A percentile compares a stretch with the other conserved stretches of the same genome.
phyloP scores from a whole-genome alignment of 2,797 vertebrate species.

The Aplochiton taeniatus region DNA sequence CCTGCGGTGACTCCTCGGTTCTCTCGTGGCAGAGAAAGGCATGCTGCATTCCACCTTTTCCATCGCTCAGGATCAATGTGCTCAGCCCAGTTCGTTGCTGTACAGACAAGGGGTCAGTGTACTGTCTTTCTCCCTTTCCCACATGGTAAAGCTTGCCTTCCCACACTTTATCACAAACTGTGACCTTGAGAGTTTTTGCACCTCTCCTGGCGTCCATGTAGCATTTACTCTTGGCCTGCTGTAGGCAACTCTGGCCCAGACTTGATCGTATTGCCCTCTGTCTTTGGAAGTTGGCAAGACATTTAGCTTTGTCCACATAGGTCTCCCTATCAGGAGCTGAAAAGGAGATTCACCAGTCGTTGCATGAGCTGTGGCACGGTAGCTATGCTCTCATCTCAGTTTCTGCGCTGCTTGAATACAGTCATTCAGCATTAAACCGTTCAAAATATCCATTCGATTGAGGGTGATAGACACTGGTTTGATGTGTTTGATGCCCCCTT shows the following conservation, averaged over 20 bases:
- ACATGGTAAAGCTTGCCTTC: not conserved
- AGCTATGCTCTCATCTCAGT: slow-evolving; percentile 14
- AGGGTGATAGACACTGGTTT: slow-evolving; percentile 25
- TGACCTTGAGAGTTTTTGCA: not conserved
- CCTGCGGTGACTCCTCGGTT: no score
- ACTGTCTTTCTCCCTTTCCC: not conserved
- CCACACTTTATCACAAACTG: not conserved
- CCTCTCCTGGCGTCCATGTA: not conserved
- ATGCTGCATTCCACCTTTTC: no score
- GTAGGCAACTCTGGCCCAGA: not conserved
- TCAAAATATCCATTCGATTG: slow-evolving; percentile 18
- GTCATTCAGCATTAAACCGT: slow-evolving; percentile 23
- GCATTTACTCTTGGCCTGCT: no score
- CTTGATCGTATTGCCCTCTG: not conserved
- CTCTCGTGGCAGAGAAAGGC: no score
- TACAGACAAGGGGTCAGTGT: not conserved
- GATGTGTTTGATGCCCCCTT: no score
- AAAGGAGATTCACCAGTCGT: slow-evolving; percentile 5
- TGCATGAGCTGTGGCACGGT: slow-evolving; percentile 16
- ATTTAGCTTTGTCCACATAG: slow-evolving; percentile 7
- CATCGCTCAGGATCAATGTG: no score
- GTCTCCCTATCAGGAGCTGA: slow-evolving; percentile 13
- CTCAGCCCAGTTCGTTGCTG: not conserved
- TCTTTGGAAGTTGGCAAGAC: not conserved
- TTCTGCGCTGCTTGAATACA: slow-evolving; percentile 17